Conservation (phyloP, 2,888 invertebrate species). For the Sthenelais limicola region DNA sequence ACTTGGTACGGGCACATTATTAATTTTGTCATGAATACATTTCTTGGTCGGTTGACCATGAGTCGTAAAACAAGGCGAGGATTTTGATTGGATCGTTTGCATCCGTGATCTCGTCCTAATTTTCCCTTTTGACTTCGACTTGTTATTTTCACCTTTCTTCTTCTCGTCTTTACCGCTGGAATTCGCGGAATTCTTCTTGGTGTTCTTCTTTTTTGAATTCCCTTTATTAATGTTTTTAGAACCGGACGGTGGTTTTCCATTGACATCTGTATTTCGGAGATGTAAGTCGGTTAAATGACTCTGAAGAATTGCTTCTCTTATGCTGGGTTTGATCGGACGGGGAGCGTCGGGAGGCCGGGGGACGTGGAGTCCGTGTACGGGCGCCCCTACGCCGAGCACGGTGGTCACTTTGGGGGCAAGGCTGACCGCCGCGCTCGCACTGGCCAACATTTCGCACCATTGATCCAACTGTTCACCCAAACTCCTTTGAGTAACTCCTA, state of each 20-base stretch:
- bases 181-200: not conserved
- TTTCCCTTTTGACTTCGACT: constrained; percentile 10
- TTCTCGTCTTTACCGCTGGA: not conserved
- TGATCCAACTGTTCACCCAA: constrained; percentile 14
- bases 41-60: no score
- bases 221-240: not conserved
- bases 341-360: constrained; percentile 13
- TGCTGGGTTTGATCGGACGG: not conserved
- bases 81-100: not conserved
- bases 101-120: not conserved
- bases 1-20: no score
- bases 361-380: constrained; percentile 5
- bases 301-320: not conserved
- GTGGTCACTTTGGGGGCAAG: not conserved
- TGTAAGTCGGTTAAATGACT: not conserved
- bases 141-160: no score
- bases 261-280: not conserved
- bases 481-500: no score
- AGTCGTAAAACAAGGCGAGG: no score
- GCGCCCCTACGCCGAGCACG: not conserved
- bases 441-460: constrained; percentile 23
- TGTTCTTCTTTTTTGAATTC: not conserved
- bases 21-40: no score
- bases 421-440: constrained; percentile 20
- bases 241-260: constrained; percentile 1